phyloP scores from a whole-genome alignment of 2,888 invertebrate genomes.

The Ophion ellenae region DNA sequence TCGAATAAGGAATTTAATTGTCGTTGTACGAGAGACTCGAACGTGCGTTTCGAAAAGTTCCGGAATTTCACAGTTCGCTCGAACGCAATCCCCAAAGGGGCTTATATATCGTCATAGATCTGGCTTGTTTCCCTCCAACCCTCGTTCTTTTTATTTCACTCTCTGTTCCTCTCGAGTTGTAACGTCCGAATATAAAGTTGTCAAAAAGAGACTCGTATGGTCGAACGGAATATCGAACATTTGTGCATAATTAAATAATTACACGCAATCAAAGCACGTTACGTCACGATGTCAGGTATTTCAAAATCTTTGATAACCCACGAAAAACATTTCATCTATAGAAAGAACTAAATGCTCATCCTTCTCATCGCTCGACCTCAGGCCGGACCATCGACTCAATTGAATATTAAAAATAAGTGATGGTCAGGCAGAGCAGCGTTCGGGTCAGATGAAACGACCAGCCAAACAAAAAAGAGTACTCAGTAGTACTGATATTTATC shows the following conservation, averaged over 20 bases:
- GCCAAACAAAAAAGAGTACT: no score
- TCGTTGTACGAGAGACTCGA: conserved; percentile 6
- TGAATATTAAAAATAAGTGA: no score
- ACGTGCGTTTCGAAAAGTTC: conserved; percentile 8
- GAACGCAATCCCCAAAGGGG: not conserved
- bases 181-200: not conserved
- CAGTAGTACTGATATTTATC: no score
- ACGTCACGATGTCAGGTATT: not conserved
- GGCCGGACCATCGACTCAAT: no score
- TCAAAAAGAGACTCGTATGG: not conserved
- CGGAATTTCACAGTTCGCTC: conserved; percentile 2
- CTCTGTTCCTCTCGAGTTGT: not conserved
- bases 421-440: no score
- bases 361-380: no score
- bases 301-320: no score
- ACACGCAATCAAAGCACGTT: not conserved
- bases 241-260: not conserved
- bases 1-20: conserved; percentile 35
- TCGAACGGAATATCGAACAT: not conserved
- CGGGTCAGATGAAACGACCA: no score
- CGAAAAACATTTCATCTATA: no score
- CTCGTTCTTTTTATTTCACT: not conserved
- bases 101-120: not conserved
- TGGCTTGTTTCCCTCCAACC: not conserved
- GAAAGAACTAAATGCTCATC: no score